Evolutionary conservation across 2,113 vertebrate genomes (phyloP).

Genomic region (Serilophus lunatus): DNA sequence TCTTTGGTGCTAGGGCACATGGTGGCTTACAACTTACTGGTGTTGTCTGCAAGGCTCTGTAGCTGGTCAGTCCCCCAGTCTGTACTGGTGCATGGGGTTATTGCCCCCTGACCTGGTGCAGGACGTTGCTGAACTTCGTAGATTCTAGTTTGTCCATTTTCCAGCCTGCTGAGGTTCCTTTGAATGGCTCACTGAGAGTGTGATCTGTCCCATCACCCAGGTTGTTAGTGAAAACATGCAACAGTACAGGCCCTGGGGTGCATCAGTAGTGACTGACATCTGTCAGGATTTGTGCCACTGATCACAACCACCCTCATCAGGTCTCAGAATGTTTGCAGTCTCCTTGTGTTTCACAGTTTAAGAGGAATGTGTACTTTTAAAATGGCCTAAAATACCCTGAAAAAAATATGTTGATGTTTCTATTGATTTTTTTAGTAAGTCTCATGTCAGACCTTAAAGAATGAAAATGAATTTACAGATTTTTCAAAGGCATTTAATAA

Average conservation of each 20-base stretch:
- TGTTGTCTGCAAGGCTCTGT: background rate
- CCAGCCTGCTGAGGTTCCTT: background rate
- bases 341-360: background rate
- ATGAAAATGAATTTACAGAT: slow-evolving; percentile 60
- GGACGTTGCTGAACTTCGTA: background rate
- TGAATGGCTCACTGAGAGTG: background rate
- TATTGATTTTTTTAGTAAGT: slow-evolving; percentile 43
- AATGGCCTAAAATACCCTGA: slow-evolving; percentile 45
- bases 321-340: slow-evolving; percentile 2
- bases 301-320: background rate
- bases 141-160: background rate
- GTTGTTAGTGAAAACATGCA: fast-evolving
- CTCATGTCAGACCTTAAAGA: slow-evolving; percentile 45
- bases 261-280: background rate
- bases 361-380: slow-evolving; percentile 54
- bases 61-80: background rate
- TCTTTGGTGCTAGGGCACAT: fast-evolving
- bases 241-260: too few relatives aligned
- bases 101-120: background rate
- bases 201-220: background rate
- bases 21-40: fast-evolving
- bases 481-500: slow-evolving; percentile 72
- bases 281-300: background rate
- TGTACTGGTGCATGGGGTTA: fast-evolving
- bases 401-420: slow-evolving; percentile 46